Conservation (phyloP, 1,140 invertebrate genomes). For the Drosophila rufa region DNA sequence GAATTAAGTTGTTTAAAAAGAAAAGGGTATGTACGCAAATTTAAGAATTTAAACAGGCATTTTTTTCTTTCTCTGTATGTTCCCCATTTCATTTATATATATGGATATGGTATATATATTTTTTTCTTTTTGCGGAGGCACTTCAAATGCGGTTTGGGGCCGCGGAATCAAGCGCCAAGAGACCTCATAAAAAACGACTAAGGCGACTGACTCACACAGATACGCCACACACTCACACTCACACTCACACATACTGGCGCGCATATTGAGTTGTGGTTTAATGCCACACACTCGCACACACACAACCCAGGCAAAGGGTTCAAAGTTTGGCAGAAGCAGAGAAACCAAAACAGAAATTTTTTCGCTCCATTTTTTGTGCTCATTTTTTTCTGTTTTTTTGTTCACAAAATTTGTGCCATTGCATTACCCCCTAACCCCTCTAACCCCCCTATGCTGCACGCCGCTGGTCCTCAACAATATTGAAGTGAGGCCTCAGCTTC, state of each 20-base stretch:
- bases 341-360: conserved; percentile 58
- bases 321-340: conserved; percentile 57
- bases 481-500: conserved; percentile 24
- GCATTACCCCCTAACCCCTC: conserved; percentile 67
- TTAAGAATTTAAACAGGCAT: background rate
- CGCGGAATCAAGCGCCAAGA: conserved; percentile 79
- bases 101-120: conserved; percentile 24
- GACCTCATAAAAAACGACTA: conserved; percentile 80
- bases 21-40: too few species aligned
- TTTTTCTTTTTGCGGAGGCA: conserved; percentile 59
- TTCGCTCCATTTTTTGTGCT: conserved; percentile 61
- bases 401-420: conserved; percentile 65
- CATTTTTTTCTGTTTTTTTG: conserved; percentile 15
- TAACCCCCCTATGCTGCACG: background rate
- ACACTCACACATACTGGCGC: conserved; percentile 22
- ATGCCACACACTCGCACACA: conserved; percentile 47
- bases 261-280: conserved; percentile 76
- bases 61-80: background rate
- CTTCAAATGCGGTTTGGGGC: conserved; percentile 81
- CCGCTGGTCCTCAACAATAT: background rate
- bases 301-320: conserved; percentile 41
- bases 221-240: conserved; percentile 19
- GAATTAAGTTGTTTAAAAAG: background rate
- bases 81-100: conserved; percentile 12
- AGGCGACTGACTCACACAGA: conserved; percentile 46